Evolutionary conservation across 2,888 invertebrate species (phyloP), one percentile per base, ranked within the genome.

Genomic region (Antitype chi): DNA sequence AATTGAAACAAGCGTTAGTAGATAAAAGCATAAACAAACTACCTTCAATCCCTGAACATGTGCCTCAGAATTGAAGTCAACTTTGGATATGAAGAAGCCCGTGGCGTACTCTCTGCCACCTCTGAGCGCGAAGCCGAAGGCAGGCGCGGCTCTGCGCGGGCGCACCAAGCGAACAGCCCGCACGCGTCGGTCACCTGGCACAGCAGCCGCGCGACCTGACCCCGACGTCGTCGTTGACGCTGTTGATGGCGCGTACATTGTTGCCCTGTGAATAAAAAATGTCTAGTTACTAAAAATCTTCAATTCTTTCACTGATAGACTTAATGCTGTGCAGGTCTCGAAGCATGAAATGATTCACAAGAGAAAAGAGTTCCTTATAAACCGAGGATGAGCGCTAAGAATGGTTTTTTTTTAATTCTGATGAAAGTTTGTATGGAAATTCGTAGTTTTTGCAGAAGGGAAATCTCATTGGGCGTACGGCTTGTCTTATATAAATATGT

Each of bases 41-140:
- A 99, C 99, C 97, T 98, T 98, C 70, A 99, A 96, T 83, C 99
- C 99, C 93, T 98, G 98, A 70, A 97, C 96, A 90, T 98, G 98
- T 0, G 99, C 99, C 93, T 99, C 99, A 2, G 99, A 98, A 76
- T 98, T 98, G 53, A 98, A 97, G 87, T 99, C 98, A 15, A 99
- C 98, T 90, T 98, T 98, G 38, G 99, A 99, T 78, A 99, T 98
- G 95, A 99, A 99, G 95, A 99, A 98, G 52, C 99, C 99, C 0
- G 99, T 98, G 43, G 98, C 98, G 93, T 99, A 98, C 92, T 99
- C 99, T 84, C 98, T 97, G 25, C 99, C 99, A 49, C 99, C 99
- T 6, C 99, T 97, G 76, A 99, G 95, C 4, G 98, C 98, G 94
- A 99, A 99, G 0, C 99, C 99, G 90, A 98, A 98, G 32, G 98